phyloP scores from a whole-genome alignment of 35 echinoderm and acorn worm genomes.

The Diadema setosum region DNA sequence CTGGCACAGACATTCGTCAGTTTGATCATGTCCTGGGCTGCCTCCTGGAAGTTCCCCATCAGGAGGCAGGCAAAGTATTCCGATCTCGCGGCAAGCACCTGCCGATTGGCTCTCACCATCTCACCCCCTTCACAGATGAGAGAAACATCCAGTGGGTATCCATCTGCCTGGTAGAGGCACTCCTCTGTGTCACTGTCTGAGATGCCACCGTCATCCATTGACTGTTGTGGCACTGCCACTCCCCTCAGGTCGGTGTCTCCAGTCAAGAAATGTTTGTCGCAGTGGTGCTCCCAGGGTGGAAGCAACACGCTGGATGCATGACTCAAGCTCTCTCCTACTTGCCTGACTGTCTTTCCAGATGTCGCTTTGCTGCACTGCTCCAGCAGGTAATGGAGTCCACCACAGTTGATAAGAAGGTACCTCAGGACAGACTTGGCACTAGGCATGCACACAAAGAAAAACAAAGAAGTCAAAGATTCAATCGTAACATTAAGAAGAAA shows the following conservation, averaged over 20 bases:
- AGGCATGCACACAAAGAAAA: not conserved
- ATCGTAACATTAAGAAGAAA: too few species aligned
- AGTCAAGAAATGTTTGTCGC: not conserved
- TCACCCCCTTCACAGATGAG: not conserved
- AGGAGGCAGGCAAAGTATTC: constrained; percentile 7
- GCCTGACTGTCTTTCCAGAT: not conserved
- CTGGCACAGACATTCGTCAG: not conserved
- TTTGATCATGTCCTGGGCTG: not conserved
- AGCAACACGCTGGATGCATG: not conserved
- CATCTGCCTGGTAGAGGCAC: not conserved
- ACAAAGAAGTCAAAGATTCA: not conserved
- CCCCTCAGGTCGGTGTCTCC: not conserved
- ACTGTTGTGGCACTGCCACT: not conserved
- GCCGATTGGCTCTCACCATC: not conserved
- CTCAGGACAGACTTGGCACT: not conserved
- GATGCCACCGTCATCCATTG: not conserved
- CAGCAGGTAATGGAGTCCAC: not conserved
- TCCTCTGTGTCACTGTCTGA: not conserved
- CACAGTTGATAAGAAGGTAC: not conserved
- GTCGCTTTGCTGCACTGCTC: not conserved
- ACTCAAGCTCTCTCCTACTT: not conserved
- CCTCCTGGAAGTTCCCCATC: not conserved
- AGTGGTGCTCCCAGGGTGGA: not conserved
- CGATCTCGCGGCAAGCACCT: not conserved
- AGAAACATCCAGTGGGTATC: not conserved